These are phyloP conservation scores for Anticlea derivata DNA, from an alignment of 2,888 invertebrate genomes.

Conservation along the genomic window DNA sequence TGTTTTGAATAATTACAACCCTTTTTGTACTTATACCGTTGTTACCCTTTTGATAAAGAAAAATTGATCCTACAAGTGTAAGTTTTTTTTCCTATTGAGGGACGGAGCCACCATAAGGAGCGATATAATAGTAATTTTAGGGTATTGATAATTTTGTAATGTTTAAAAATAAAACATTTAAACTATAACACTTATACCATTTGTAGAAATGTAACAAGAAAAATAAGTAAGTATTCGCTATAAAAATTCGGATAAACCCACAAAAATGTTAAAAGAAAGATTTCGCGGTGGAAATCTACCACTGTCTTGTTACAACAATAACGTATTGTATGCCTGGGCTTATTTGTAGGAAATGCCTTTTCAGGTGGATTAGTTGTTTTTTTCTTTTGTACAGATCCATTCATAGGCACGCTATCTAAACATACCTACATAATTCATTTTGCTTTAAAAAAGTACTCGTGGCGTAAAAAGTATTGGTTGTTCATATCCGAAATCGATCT, in stretches of 20 bases:
- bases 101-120: too few species aligned
- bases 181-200: background rate
- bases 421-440: slow-evolving; percentile 1
- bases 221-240: slow-evolving; percentile 6
- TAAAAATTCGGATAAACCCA: slow-evolving; percentile 22
- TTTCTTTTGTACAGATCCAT: slow-evolving; percentile 38
- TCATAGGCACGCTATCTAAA: slow-evolving; percentile 30
- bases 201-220: background rate
- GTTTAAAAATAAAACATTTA: background rate
- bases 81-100: too few species aligned
- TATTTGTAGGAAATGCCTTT: slow-evolving; percentile 49
- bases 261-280: slow-evolving; percentile 23
- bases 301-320: slow-evolving; percentile 58
- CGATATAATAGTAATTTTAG: too few species aligned
- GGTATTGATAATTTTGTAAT: too few species aligned
- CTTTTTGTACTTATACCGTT: too few species aligned
- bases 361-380: slow-evolving; percentile 47
- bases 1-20: too few species aligned
- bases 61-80: too few species aligned
- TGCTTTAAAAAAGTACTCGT: too few species aligned
- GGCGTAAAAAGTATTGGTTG: too few species aligned
- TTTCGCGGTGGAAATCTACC: slow-evolving; percentile 43
- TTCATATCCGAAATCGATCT: too few species aligned
- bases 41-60: too few species aligned
- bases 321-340: slow-evolving; percentile 41